phyloP scores from a whole-genome alignment of 2,113 vertebrate genomes.

The Alosa alosa region DNA sequence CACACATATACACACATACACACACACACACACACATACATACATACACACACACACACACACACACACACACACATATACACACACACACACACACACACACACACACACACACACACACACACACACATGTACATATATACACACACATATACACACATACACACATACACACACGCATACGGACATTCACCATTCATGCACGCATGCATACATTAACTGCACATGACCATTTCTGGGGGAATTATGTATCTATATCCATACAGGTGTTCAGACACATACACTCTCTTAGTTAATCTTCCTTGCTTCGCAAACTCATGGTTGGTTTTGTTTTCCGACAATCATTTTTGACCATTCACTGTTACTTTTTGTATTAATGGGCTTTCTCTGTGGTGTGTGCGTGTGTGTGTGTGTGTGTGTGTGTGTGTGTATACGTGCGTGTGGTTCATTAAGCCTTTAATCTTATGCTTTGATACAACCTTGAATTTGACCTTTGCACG shows the following conservation, averaged over 20 bases:
- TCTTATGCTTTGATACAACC: slow-evolving; percentile 5
- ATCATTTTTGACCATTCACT: neutral
- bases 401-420: neutral
- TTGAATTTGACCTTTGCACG: slow-evolving; percentile 2
- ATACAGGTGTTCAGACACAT: neutral
- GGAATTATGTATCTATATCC: neutral
- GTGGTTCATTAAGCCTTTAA: slow-evolving; percentile 1
- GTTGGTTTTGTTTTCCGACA: neutral
- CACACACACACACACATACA: too few relatives aligned
- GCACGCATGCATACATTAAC: too few relatives aligned
- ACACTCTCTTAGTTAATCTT: neutral
- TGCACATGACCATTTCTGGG: neutral
- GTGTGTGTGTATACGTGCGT: neutral
- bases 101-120: too few relatives aligned
- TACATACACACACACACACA: too few relatives aligned
- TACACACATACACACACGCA: too few relatives aligned
- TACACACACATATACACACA: neutral
- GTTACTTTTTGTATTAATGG: neutral
- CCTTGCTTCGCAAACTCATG: neutral
- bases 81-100: too few relatives aligned
- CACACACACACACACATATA: too few relatives aligned
- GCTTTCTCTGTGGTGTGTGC: neutral
- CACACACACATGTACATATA: too few relatives aligned
- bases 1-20: too few relatives aligned
- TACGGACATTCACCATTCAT: neutral